Evolutionary conservation across 2,888 invertebrate species (phyloP), one percentile per base, ranked within the genome.

Genomic region (Dryocosmus kuriphilus): DNA sequence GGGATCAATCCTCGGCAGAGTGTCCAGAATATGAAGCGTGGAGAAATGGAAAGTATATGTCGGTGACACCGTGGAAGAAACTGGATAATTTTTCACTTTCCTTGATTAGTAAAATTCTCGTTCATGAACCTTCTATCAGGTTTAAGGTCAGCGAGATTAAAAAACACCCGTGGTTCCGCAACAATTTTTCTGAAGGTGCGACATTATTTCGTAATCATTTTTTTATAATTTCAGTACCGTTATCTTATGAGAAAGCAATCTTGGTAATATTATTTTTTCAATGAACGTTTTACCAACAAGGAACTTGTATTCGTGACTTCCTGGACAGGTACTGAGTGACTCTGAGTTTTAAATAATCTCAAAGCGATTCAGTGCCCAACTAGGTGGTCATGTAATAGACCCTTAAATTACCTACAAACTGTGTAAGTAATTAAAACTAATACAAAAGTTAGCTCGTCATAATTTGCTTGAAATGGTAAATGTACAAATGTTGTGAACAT

Each of bases 261-360:
- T 80, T 14, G 14, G 46, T 63, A 16, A 41, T 61, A 14, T 1
- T 11, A 62, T 60, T 67, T 22, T 55, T 4, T 60, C 35, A 27
- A 24, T 73, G 22, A 71, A 22, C 19, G 8, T 35, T 51, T 41
- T 22, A 73, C 14, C 30, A 65, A 51, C 24, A 38, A 55, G 63
- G 71, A 16, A 51, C 24, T 27, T 6, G 16, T 32, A 22, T 30
- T 79, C 81, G 81, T 86, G 80, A 87, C 86, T 90, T 87, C 92
- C 92, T 92, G 93, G 92, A 94, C 96, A 96, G 96, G 96, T 96
- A 96, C 96, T 96, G 94, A 95, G 96, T 96, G 96, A 96, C 96
- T 96, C 96, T 96, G 96, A 96, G 94, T 93, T 83, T 91, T 90
- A 85, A 85, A 87, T 88, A 88, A 84, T 86, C 89, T 89, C 89